A percentile compares a stretch with the other conserved stretches of the same genome.
Evolutionary conservation across 2,797 vertebrate genomes (phyloP).

Genomic region (Oophaga sylvatica): DNA sequence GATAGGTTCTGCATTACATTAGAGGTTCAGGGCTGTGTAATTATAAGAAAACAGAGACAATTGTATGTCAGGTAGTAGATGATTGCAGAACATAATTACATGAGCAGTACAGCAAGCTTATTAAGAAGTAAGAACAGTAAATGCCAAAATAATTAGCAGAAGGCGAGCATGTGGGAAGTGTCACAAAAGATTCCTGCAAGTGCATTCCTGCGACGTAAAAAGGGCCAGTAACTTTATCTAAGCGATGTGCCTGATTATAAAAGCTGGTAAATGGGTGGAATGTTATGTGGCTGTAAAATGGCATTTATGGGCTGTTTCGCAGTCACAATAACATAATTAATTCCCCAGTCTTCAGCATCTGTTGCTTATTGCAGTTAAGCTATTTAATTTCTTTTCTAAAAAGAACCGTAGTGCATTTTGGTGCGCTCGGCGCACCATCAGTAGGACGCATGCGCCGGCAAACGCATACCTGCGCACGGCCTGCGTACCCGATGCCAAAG

Average conservation of each 20-base stretch:
- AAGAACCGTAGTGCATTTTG: no score
- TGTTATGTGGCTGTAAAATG: neutral
- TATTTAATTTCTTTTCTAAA: no score
- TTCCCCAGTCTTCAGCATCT: neutral
- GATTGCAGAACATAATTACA: neutral
- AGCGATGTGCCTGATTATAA: neutral
- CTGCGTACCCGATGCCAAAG: no score
- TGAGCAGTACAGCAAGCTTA: neutral
- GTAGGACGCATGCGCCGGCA: no score
- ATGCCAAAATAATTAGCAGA: neutral
- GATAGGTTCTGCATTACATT: neutral
- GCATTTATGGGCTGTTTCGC: neutral
- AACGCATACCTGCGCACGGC: no score
- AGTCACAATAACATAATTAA: neutral
- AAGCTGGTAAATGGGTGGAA: neutral
- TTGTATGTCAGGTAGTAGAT: neutral
- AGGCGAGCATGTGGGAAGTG: neutral
- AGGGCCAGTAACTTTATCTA: neutral
- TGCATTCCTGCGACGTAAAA: neutral
- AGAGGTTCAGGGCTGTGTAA: neutral
- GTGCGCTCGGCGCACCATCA: no score
- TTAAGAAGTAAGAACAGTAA: neutral
- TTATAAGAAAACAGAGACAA: neutral
- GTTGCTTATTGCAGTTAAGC: neutral
- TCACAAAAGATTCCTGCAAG: neutral